Percentiles rank a stretch among this genome's conserved stretches.
phyloP scores from a whole-genome alignment of 30 jellyfish, hydroid and myxozoan species.

The Turritopsis rubra region DNA sequence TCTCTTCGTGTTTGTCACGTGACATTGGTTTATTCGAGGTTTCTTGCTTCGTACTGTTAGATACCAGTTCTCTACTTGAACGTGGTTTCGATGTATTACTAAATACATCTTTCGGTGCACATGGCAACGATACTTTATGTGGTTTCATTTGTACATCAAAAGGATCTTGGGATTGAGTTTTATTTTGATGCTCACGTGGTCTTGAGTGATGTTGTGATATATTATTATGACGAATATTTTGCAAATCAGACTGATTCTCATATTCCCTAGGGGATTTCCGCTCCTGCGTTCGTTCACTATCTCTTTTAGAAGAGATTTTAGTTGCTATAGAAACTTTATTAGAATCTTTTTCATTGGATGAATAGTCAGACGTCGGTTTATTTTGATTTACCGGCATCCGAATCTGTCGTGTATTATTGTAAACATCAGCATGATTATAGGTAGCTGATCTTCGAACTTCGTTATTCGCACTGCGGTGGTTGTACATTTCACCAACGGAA shows the following conservation, averaged over 20 bases:
- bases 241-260: not conserved
- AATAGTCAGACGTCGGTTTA: not conserved
- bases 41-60: not conserved
- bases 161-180: not conserved
- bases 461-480: not conserved
- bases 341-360: not conserved
- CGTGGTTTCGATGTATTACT: not conserved
- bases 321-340: not conserved
- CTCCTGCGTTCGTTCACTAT: not conserved
- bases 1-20: not conserved
- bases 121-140: not conserved
- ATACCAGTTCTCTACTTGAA: not conserved
- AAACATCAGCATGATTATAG: not conserved
- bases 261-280: not conserved
- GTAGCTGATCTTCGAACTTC: not conserved
- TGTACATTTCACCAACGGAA: conserved; percentile 15
- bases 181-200: not conserved
- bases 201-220: not conserved
- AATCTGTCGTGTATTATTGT: conserved; percentile 1
- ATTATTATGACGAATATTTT: not conserved
- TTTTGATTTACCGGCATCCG: conserved; percentile 2
- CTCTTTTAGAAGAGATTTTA: not conserved
- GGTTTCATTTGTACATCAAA: not conserved
- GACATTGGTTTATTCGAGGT: not conserved
- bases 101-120: not conserved